Percentiles rank a stretch among this genome's conserved stretches.
Evolutionary conservation across 64 coral and sea anemone genomes (phyloP).

Genomic region (Anthopleura sola): DNA sequence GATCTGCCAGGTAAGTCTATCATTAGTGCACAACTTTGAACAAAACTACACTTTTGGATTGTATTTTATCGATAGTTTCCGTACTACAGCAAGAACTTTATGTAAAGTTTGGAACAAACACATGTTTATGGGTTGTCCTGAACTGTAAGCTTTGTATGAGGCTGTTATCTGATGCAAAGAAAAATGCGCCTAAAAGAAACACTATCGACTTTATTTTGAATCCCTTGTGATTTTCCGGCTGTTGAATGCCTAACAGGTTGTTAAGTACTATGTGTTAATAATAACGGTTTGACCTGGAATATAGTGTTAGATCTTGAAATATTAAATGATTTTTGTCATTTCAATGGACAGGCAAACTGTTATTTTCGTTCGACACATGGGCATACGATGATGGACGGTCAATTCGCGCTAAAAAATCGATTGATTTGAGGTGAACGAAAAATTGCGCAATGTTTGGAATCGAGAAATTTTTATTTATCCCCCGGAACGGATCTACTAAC

Average conservation of each 20-base stretch:
- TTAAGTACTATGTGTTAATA: slow-evolving; percentile 11
- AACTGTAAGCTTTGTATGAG: neutral
- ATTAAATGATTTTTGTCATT: slow-evolving; percentile 24
- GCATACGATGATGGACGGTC: neutral
- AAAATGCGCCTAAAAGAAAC: neutral
- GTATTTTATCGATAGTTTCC: neutral
- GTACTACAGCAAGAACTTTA: neutral
- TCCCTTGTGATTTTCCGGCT: slow-evolving; percentile 22
- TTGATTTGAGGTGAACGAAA: neutral
- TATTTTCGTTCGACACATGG: neutral
- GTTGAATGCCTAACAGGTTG: slow-evolving; percentile 22
- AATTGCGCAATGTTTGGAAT: slow-evolving; percentile 8
- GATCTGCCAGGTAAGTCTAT: neutral
- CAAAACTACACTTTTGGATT: neutral
- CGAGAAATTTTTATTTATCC: neutral
- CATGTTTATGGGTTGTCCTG: neutral
- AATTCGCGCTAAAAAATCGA: neutral
- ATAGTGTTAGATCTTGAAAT: slow-evolving; percentile 23
- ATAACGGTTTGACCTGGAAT: slow-evolving; percentile 22
- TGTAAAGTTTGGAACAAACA: neutral
- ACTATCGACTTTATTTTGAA: neutral
- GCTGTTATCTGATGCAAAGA: neutral
- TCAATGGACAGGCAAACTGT: slow-evolving; percentile 15
- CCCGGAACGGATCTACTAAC: neutral
- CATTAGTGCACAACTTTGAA: neutral